Evolutionary conservation across 2,113 vertebrate species (phyloP), one percentile per base, ranked within the genome.

Genomic region (Tichodroma muraria): DNA sequence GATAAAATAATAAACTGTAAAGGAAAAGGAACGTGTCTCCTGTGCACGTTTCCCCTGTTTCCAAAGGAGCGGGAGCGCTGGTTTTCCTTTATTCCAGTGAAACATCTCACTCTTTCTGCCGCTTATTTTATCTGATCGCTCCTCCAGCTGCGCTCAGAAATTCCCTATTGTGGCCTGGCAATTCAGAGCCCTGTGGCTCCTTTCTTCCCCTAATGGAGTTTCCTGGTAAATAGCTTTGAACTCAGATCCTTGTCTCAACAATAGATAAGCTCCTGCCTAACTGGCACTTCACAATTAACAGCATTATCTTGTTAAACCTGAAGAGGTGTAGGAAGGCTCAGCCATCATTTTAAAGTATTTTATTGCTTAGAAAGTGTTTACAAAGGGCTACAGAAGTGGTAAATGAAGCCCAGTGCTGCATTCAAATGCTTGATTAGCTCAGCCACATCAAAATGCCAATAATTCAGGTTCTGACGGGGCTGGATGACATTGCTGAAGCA

Each of bases 241-340:
- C 87, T 91, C 78, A 85, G 66, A 91, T 94, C 78, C 73, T 89
- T 93, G 89, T 94, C 92, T 89, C 56, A 31, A 18, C 66, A 56
- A 40, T 13, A 85, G 84, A 75, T 71, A 33, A 2, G n/a, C 81
- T 89, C 10, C 81, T 37, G 78, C 57, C 81, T 81, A 81, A 91
- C 87, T 8, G 52, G 35, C 75, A 69, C 85, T 91, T 88, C 88
- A 80, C 92, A 94, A 93, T 94, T 94, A 96, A 80, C 81, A 25
- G 61, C 84, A 85, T 95, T 93, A 91, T 87, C 96, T 89, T 91
- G 90, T 93, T 93, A 94, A 94, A 91, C 66, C 81, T 94, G 90
- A 72, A 85, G 90, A 88, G 81, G 49, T 88, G 53, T 54, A 69
- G 81, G 63, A 85, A 88, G 75, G 66, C 71, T 93, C 81, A 61